Evolutionary conservation across 2,797 vertebrate genomes (phyloP), one percentile per base, ranked within the genome.

Genomic region (Choloepus didactylus): DNA sequence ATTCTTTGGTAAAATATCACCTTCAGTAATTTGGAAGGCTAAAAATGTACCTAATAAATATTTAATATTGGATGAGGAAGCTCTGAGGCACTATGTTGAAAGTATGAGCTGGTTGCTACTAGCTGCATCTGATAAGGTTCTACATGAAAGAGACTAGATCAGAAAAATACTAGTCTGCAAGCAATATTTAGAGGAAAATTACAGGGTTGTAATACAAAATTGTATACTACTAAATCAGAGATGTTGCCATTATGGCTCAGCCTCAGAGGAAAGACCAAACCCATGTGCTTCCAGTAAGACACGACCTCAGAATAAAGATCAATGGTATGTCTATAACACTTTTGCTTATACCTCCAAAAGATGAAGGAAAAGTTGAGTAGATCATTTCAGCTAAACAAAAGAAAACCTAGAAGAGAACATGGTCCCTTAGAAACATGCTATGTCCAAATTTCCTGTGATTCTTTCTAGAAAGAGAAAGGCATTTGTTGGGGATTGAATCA

Each of bases 161-260:
- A 87, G 76, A 67, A 96, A 85, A 94, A 91, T 67, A 72, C 31
- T 54, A 67, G 27, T 79, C 73, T 85, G 67, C 49, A 82, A 81
- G 59, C 29, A 82, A 77, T 82, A 77, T 77, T 94, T 90, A 84
- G 60, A 90, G 46, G 86, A 75, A 94, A 90, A 92, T 80, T 64
- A 75, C 15, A 92, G 73, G 60, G 67, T 85, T 91, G 54, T 14
- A 81, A 95, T 96, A 94, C 38, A 73, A 70, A 95, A 91, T 66
- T 87, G n/a, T 72, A 73, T 69, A 69, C 85, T 94, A 90, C 44
- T 75, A 84, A 96, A 94, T 75, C 89, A 87, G 66, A 92, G 16
- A 16, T 70, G 14, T 70, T 90, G 60, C 31, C n/a, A 72, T 93
- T 90, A 60, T 66, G 73, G 85, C 10, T n/a, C 15, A 66, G 38